phyloP scores from a whole-genome alignment of 2,113 vertebrate genomes.

The Misgurnus anguillicaudatus region DNA sequence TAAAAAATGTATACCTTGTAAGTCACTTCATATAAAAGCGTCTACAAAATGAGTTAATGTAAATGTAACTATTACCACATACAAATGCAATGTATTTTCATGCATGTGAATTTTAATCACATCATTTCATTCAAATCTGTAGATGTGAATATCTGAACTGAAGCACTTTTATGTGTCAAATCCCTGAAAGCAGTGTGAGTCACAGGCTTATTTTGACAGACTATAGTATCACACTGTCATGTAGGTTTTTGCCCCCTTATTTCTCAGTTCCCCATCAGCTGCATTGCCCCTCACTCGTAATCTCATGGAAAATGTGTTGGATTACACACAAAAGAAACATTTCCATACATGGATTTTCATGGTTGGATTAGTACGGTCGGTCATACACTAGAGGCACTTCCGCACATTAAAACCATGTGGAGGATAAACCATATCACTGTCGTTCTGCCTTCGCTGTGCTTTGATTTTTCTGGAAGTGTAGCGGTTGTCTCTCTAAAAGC shows the following conservation, averaged over 20 bases:
- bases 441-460: neutral
- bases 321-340: conserved; percentile 74
- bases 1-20: too few species aligned
- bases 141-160: conserved; percentile 4
- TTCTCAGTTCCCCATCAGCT: conserved; percentile 55
- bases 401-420: conserved; percentile 58
- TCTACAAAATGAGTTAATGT: too few species aligned
- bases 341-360: conserved; percentile 73
- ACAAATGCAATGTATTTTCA: too few species aligned
- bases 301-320: conserved; percentile 71
- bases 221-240: neutral
- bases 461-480: conserved; percentile 6
- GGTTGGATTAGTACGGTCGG: conserved; percentile 71
- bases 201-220: conserved; percentile 22
- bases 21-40: too few species aligned
- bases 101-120: too few species aligned
- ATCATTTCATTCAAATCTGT: neutral
- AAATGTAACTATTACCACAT: too few species aligned
- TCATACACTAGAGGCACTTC: conserved; percentile 71
- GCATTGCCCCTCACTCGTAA: conserved; percentile 52
- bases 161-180: neutral
- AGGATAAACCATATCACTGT: conserved; percentile 11
- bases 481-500: neutral
- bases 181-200: conserved; percentile 7
- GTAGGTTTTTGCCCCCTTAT: conserved; percentile 27